These are phyloP conservation scores for Cheilosia impressa DNA, from an alignment of 2,888 invertebrate species.

Conservation along the genomic window DNA sequence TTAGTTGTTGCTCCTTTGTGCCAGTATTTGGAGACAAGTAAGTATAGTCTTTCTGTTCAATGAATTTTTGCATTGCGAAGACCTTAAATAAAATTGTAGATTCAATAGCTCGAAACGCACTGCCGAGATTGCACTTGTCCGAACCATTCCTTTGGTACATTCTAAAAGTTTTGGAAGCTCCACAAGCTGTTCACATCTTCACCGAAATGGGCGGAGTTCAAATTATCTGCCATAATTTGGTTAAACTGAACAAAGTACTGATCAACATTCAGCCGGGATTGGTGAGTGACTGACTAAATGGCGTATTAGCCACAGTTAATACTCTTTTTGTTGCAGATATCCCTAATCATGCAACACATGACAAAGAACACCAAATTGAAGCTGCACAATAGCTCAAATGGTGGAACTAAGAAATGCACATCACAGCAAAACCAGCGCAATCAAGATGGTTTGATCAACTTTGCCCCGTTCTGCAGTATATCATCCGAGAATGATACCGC, in stretches of 20 bases:
- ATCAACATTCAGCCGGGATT: constrained; percentile 89
- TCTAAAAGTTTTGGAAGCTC: constrained; percentile 90
- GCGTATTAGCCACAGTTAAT: background rate
- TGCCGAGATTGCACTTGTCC: constrained; percentile 87
- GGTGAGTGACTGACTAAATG: constrained; percentile 82
- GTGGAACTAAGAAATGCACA: constrained; percentile 82
- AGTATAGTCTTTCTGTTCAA: constrained; percentile 43
- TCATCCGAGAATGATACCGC: constrained; percentile 93
- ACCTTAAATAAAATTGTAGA: constrained; percentile 74
- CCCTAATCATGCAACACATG: constrained; percentile 87
- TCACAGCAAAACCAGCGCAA: constrained; percentile 82
- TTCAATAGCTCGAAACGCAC: constrained; percentile 81
- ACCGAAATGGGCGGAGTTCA: constrained; percentile 90
- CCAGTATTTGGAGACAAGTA: constrained; percentile 86
- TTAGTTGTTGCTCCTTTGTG: constrained; percentile 91
- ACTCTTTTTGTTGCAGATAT: constrained; percentile 78
- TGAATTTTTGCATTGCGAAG: background rate
- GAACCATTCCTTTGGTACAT: constrained; percentile 94
- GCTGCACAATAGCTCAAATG: constrained; percentile 80
- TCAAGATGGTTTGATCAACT: constrained; percentile 93
- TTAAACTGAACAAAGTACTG: constrained; percentile 89
- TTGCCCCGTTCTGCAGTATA: constrained; percentile 93
- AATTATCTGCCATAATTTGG: constrained; percentile 91
- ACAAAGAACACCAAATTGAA: constrained; percentile 84
- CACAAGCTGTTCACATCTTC: constrained; percentile 90